A percentile compares a stretch with the other conserved stretches of the same genome.
These are phyloP conservation scores for Etheostoma perlongum DNA, from an alignment of 2,797 vertebrate genomes.

Conservation along the genomic window DNA sequence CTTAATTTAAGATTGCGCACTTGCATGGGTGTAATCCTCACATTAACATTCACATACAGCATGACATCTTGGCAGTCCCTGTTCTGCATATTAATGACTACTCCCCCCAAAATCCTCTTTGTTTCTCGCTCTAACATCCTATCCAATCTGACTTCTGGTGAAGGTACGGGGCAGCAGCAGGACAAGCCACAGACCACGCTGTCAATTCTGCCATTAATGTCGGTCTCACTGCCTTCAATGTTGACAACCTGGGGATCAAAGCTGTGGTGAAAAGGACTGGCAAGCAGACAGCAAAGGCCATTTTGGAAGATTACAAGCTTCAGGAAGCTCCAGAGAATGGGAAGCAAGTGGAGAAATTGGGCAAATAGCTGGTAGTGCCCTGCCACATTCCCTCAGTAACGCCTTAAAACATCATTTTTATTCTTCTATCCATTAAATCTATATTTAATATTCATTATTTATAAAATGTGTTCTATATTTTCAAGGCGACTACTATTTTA, in stretches of 20 bases:
- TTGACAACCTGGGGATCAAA: slow-evolving; percentile 96
- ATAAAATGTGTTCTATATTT: slow-evolving; percentile 65
- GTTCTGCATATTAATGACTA: slow-evolving; percentile 31
- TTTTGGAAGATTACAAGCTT: slow-evolving; percentile 94
- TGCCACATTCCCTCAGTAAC: slow-evolving; percentile 32
- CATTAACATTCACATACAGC: slow-evolving; percentile 29
- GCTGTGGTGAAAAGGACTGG: slow-evolving; percentile 95
- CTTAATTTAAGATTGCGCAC: slow-evolving; percentile 11
- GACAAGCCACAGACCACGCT: slow-evolving; percentile 92
- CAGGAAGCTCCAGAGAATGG: slow-evolving; percentile 78
- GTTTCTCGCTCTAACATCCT: slow-evolving; percentile 35
- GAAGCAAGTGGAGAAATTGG: slow-evolving; percentile 68
- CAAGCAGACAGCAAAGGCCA: slow-evolving; percentile 91
- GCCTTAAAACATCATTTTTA: slow-evolving; percentile 74
- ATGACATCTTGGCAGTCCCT: slow-evolving; percentile 51
- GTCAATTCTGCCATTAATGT: slow-evolving; percentile 96
- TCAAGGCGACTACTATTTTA: slow-evolving; percentile 42
- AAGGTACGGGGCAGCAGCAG: slow-evolving; percentile 95
- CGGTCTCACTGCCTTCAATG: slow-evolving; percentile 94
- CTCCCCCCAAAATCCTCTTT: slow-evolving; percentile 28
- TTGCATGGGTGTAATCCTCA: slow-evolving; percentile 62
- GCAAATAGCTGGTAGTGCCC: slow-evolving; percentile 58
- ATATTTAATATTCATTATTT: slow-evolving; percentile 73
- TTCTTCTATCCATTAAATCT: slow-evolving; percentile 59
- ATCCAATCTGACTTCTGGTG: slow-evolving; percentile 60